Conservation (phyloP, 1,140 invertebrate species). For the Ephestia elutella region DNA sequence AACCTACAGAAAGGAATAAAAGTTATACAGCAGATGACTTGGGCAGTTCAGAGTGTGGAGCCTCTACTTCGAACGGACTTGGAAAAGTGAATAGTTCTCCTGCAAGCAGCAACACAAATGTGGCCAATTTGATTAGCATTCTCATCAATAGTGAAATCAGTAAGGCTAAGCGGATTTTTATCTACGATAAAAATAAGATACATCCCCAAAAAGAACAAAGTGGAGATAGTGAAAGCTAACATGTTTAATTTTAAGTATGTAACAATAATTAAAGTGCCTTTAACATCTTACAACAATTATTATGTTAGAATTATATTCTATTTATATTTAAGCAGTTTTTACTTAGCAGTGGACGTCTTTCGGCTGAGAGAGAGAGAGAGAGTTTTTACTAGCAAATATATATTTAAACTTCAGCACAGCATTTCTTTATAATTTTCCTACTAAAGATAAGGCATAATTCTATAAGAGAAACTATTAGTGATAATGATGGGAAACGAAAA, state of each 20-base stretch:
- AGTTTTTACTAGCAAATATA: neutral
- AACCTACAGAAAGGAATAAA: slow-evolving; percentile 16
- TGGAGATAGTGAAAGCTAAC: slow-evolving; percentile 2
- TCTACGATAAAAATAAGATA: slow-evolving; percentile 54
- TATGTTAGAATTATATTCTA: neutral
- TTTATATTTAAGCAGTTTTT: neutral
- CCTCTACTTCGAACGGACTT: neutral
- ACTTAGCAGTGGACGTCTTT: no score
- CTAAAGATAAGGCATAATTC: no score
- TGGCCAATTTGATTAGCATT: slow-evolving; percentile 40
- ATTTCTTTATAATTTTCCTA: no score
- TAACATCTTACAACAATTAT: neutral
- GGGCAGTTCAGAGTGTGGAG: neutral
- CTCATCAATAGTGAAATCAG: slow-evolving; percentile 51
- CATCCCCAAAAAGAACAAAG: slow-evolving; percentile 39
- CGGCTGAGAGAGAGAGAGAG: no score
- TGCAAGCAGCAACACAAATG: slow-evolving; percentile 27
- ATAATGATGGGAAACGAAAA: no score
- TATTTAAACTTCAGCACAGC: no score
- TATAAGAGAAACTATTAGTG: neutral
- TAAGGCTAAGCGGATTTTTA: slow-evolving; percentile 46
- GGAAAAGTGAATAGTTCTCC: slow-evolving; percentile 8
- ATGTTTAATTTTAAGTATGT: neutral
- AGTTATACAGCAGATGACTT: neutral
- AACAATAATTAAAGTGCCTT: neutral